Percentiles rank a stretch among this genome's conserved stretches.
Evolutionary conservation across 2,797 vertebrate species (phyloP).

Genomic region (Antrozous pallidus): DNA sequence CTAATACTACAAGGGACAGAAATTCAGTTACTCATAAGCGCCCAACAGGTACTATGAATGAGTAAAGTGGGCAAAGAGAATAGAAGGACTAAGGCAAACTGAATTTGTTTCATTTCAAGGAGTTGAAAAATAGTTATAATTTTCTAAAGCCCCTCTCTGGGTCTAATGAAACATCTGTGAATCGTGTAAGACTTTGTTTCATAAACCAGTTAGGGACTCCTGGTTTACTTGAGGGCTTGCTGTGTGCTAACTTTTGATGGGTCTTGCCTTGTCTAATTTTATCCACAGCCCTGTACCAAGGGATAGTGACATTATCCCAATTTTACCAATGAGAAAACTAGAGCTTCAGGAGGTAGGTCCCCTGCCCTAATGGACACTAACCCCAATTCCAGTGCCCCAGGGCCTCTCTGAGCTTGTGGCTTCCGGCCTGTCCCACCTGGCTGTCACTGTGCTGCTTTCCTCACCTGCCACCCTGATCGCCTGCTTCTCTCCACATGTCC

Average conservation of each 20-base stretch:
- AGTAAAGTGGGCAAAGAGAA: not conserved
- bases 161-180: not conserved
- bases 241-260: not conserved
- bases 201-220: not conserved
- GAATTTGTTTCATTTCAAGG: not conserved
- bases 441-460: not conserved
- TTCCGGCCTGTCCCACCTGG: not conserved
- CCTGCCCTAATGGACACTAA: not conserved
- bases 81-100: not conserved
- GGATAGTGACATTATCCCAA: too few species aligned
- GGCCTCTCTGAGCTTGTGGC: not conserved
- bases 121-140: not conserved
- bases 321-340: not conserved
- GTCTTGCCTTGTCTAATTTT: not conserved
- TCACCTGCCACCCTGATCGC: accelerated
- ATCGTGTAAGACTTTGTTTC: not conserved
- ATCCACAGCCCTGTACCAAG: not conserved
- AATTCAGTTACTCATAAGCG: not conserved
- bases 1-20: not conserved
- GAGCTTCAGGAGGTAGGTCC: not conserved
- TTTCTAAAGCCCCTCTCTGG: not conserved
- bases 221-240: not conserved
- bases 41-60: not conserved
- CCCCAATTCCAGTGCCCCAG: not conserved
- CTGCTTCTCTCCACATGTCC: not conserved